Evolutionary conservation across 2,888 invertebrate species (phyloP), one percentile per base, ranked within the genome.

Genomic region (Clepsis dumicolana): DNA sequence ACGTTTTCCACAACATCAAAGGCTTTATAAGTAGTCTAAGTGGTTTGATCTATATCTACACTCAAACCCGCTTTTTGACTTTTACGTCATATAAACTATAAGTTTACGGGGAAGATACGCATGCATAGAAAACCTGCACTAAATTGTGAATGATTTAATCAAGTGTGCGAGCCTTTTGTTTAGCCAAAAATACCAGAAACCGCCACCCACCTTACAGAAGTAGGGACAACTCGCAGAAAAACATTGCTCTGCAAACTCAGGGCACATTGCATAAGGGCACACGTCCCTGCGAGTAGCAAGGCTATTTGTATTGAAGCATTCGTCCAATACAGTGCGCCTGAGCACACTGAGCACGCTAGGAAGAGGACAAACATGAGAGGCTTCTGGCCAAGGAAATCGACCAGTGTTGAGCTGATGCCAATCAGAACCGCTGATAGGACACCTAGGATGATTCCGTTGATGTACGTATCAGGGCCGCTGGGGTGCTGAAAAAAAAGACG

Each of bases 211-310:
- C 87, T 82, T 48, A 85, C 75, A 35, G 83, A 81, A 0, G 87
- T 88, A 2, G 87, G 87, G 61, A 88, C 86, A 0, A 81, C 83
- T 67, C 87, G 73, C 0, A 85, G 78, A n/a, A 83, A 65, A 16
- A 87, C 72, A 71, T 80, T 85, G 35, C 82, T 80, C 21, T 84
- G 80, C 14, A 88, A 69, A 70, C 82, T 80, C 27, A 83, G 41
- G 8, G 81, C 75, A 0, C 84, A 78, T 65, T 85, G 86, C 77
- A 84, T 79, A 12, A 87, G 76, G 0, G 81, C 83, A 65, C 83
- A 83, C 0, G 83, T 81, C 0, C 76, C 76, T 0, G 86, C 84
- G 54, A 87, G 75, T 48, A 87, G 63, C 21, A 85, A 53, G 0
- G 84, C 86, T 4, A 85, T 85, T 38, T 80, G 78, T 44, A 86